Conservation (phyloP, 2,888 invertebrate genomes). For the Prenolepis imparis region DNA sequence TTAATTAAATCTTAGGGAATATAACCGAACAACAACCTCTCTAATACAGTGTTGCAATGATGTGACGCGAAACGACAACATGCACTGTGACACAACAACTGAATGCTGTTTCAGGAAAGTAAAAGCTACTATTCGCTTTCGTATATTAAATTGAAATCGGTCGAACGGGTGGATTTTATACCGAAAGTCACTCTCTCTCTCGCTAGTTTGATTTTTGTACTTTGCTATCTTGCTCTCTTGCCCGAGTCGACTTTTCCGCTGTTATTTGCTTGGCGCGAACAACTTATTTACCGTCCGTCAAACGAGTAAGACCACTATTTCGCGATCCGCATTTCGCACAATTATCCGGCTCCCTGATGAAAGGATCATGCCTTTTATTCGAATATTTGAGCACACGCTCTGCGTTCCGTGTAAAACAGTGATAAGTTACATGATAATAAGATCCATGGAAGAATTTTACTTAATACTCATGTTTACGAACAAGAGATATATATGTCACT, state of each 20-base stretch:
- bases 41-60: not conserved
- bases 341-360: conserved; percentile 49
- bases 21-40: not conserved
- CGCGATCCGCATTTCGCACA: conserved; percentile 36
- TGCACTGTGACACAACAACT: not conserved
- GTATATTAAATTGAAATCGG: conserved; percentile 67
- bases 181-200: conserved; percentile 72
- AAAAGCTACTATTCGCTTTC: conserved; percentile 66
- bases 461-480: conserved; percentile 32
- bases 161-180: conserved; percentile 74
- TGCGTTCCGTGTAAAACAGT: not conserved
- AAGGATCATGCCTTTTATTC: conserved; percentile 39
- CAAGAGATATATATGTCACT: conserved; percentile 10
- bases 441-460: conserved; percentile 3
- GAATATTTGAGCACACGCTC: not conserved
- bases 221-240: conserved; percentile 12
- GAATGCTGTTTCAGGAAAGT: conserved; percentile 54
- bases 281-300: conserved; percentile 46
- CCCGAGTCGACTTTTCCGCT: conserved; percentile 54
- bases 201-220: conserved; percentile 75
- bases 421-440: conserved; percentile 51
- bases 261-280: conserved; percentile 34
- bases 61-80: not conserved
- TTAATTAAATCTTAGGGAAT: not conserved
- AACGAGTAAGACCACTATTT: conserved; percentile 40